A percentile compares a stretch with the other conserved stretches of the same genome.
phyloP scores from a whole-genome alignment of 2,113 vertebrate species.

The Ceyx cyanopectus region DNA sequence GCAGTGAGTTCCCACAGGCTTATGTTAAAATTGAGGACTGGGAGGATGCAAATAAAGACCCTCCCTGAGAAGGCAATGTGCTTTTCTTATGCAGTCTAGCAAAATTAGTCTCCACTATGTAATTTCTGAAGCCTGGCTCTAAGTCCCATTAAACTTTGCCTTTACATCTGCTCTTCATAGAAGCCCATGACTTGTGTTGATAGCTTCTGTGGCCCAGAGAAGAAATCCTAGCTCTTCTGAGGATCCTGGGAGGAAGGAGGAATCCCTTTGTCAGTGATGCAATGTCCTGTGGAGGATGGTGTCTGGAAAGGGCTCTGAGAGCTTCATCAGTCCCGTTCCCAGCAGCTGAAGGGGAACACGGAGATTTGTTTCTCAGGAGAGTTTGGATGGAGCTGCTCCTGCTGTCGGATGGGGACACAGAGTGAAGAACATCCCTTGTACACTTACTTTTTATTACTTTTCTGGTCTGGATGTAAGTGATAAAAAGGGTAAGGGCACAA shows the following conservation, averaged over 20 bases:
- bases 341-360: not conserved
- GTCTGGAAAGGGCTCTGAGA: not conserved
- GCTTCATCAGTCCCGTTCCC: not conserved
- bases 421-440: not conserved
- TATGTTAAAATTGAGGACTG: fast-evolving
- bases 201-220: not conserved
- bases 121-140: not conserved
- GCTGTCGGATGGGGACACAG: not conserved
- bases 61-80: not conserved
- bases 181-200: not conserved
- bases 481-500: not conserved
- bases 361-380: not conserved
- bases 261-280: not conserved
- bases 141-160: not conserved
- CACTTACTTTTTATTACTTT: not conserved
- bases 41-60: not conserved
- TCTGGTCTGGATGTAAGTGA: not conserved
- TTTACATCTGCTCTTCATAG: not conserved
- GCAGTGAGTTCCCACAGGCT: fast-evolving
- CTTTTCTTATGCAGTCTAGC: not conserved
- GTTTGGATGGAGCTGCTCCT: not conserved
- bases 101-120: not conserved
- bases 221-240: not conserved
- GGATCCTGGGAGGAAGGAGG: not conserved
- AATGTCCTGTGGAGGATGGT: not conserved